Conservation (phyloP, 2,888 invertebrate genomes). For the Heteromurus nitidus region DNA sequence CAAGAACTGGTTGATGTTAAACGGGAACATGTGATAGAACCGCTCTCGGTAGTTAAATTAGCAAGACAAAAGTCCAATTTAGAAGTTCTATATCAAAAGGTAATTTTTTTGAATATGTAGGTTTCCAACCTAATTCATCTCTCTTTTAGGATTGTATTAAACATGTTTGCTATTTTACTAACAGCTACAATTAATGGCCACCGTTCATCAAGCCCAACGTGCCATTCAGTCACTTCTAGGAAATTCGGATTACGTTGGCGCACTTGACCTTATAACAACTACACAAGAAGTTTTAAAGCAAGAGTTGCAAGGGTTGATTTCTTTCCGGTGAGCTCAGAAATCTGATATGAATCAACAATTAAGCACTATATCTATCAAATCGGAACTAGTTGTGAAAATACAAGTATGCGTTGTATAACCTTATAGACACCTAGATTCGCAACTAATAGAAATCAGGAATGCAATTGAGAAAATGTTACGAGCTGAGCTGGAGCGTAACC, state of each 20-base stretch:
- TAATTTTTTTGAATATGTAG: conserved; percentile 50
- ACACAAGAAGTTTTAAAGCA: conserved; percentile 95
- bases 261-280: conserved; percentile 95
- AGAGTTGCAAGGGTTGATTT: conserved; percentile 93
- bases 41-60: conserved; percentile 83
- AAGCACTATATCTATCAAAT: no score
- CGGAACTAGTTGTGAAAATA: no score
- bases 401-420: no score
- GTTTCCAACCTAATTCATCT: background rate
- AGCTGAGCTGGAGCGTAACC: conserved; percentile 94
- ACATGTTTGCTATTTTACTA: no score
- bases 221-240: conserved; percentile 95
- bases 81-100: conserved; percentile 74
- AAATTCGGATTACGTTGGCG: conserved; percentile 97
- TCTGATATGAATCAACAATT: no score
- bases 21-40: conserved; percentile 85
- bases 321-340: conserved; percentile 81
- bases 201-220: conserved; percentile 97
- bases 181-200: conserved; percentile 89
- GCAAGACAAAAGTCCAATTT: conserved; percentile 75
- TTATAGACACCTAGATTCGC: conserved; percentile 92
- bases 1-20: conserved; percentile 87
- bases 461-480: conserved; percentile 97
- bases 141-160: no score
- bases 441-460: conserved; percentile 95